A percentile compares a stretch with the other conserved stretches of the same genome.
Conservation (phyloP, 1,140 invertebrate species). For the Apis dorsata region DNA sequence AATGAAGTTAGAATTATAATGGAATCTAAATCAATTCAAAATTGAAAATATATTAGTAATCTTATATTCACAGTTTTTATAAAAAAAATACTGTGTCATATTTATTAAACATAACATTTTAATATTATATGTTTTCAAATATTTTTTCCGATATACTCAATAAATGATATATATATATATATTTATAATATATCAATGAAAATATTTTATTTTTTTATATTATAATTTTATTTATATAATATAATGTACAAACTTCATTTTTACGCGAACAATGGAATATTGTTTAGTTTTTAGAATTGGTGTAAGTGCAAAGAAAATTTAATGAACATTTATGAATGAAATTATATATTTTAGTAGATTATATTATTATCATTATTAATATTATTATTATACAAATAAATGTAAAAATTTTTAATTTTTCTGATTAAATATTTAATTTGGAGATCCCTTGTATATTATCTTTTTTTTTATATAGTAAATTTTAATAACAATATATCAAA, state of each 20-base stretch:
- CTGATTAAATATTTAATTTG: slow-evolving; percentile 58
- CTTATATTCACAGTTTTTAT: slow-evolving; percentile 9
- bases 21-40: not conserved
- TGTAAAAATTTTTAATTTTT: slow-evolving; percentile 71
- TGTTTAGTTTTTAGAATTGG: slow-evolving; percentile 59
- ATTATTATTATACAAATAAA: slow-evolving; percentile 69
- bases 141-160: not conserved
- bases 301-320: slow-evolving; percentile 61
- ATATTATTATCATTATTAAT: slow-evolving; percentile 62
- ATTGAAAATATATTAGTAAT: slow-evolving; percentile 15
- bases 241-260: slow-evolving; percentile 51
- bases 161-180: not conserved
- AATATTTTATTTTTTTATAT: slow-evolving; percentile 4
- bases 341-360: slow-evolving; percentile 70
- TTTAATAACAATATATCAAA: not conserved
- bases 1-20: slow-evolving; percentile 52
- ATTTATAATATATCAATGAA: slow-evolving; percentile 17
- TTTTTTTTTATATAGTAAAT: not conserved
- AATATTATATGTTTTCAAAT: not conserved
- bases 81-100: slow-evolving; percentile 9
- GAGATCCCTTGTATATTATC: slow-evolving; percentile 40
- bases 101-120: slow-evolving; percentile 8
- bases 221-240: slow-evolving; percentile 11
- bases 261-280: slow-evolving; percentile 62
- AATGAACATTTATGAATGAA: slow-evolving; percentile 65